These are phyloP conservation scores for Pseudonaja textilis DNA, from an alignment of 2,113 vertebrate genomes.

Conservation along the genomic window DNA sequence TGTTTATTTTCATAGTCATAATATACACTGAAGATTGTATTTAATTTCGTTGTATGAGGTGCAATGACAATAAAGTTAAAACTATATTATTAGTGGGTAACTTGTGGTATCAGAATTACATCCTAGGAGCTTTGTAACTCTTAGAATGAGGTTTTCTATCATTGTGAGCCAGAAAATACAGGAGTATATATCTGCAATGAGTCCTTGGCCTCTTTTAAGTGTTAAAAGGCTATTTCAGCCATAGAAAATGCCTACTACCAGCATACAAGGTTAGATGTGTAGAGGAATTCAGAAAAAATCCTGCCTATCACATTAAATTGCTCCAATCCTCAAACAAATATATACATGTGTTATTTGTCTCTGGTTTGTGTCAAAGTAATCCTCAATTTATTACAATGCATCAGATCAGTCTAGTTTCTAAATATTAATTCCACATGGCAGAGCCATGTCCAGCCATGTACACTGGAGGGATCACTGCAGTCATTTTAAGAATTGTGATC, in stretches of 20 bases:
- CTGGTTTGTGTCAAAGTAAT: background rate
- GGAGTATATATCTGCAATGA: background rate
- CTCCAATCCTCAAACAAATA: background rate
- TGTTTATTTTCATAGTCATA: too few relatives aligned
- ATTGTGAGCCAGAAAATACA: background rate
- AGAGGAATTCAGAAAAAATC: background rate
- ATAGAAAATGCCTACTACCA: background rate
- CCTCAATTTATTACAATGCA: background rate
- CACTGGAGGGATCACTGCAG: background rate
- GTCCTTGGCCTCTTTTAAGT: background rate
- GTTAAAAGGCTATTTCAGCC: background rate
- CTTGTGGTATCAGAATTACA: background rate
- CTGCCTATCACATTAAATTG: background rate
- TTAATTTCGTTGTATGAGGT: too few relatives aligned
- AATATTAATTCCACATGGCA: background rate
- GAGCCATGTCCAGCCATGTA: background rate
- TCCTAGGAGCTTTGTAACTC: background rate
- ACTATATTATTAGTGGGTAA: background rate
- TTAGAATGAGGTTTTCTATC: background rate
- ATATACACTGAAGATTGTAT: too few relatives aligned
- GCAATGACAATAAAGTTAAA: too few relatives aligned
- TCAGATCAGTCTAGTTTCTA: background rate
- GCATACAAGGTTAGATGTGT: background rate
- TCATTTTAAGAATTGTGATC: background rate
- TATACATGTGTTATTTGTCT: background rate